These are phyloP conservation scores for Serripes groenlandicus DNA, from an alignment of 2,888 invertebrate species.

Conservation along the genomic window DNA sequence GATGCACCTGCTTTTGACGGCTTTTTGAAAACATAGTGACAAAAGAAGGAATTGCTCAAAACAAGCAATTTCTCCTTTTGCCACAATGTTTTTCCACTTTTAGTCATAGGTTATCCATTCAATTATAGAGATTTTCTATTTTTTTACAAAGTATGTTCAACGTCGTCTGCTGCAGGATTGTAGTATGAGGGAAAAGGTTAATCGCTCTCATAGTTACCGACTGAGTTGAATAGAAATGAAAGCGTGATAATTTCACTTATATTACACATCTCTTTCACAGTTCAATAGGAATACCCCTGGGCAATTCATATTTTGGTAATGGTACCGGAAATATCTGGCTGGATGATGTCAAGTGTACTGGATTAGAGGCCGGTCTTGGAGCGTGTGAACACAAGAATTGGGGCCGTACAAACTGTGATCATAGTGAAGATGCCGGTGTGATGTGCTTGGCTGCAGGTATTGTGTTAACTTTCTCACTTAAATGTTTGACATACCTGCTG, in stretches of 20 bases:
- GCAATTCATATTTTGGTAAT: conserved; percentile 68
- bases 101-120: no score
- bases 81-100: no score
- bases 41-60: no score
- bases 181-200: neutral
- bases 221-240: neutral
- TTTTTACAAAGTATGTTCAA: neutral
- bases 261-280: conserved; percentile 60
- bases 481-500: no score
- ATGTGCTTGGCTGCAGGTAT: conserved; percentile 63
- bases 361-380: conserved; percentile 71
- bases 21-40: neutral
- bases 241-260: neutral
- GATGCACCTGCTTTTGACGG: neutral
- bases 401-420: conserved; percentile 72
- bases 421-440: conserved; percentile 75
- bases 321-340: conserved; percentile 73
- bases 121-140: neutral
- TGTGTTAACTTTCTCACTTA: no score
- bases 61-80: no score
- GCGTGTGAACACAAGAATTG: conserved; percentile 72
- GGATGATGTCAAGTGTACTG: conserved; percentile 76
- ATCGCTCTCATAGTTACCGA: neutral
- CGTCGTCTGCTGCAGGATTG: neutral
- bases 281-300: conserved; percentile 67